A percentile compares a stretch with the other conserved stretches of the same genome.
phyloP scores from a whole-genome alignment of 2,113 vertebrate species.

The Strix uralensis region DNA sequence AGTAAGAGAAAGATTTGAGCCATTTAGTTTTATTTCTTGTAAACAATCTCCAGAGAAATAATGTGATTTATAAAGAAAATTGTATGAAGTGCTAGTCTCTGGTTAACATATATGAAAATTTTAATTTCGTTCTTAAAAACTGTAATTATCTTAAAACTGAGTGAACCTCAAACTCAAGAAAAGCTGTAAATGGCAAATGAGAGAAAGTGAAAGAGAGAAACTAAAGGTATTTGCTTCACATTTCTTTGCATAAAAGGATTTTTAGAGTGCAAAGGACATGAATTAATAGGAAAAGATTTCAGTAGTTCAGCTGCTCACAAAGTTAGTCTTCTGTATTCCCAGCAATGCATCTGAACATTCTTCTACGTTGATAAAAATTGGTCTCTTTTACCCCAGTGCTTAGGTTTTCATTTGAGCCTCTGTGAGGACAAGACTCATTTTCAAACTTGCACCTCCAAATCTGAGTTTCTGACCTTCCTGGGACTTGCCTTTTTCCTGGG shows the following conservation, averaged over 20 bases:
- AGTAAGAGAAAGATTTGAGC: neutral
- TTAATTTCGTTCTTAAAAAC: neutral
- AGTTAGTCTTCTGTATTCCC: neutral
- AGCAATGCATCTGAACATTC: neutral
- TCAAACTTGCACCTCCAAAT: neutral
- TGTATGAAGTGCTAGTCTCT: neutral
- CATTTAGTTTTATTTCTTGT: neutral
- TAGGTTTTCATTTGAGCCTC: neutral
- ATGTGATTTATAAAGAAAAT: neutral
- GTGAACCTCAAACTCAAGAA: neutral
- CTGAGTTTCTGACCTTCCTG: neutral
- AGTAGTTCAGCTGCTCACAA: neutral
- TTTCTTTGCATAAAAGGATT: neutral
- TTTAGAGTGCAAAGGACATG: neutral
- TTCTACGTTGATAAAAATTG: neutral
- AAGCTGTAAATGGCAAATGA: neutral
- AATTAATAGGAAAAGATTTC: neutral
- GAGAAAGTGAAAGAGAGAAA: neutral
- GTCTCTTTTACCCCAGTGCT: neutral
- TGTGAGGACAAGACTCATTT: neutral
- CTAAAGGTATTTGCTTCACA: neutral
- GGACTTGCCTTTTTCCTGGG: neutral
- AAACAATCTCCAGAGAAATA: neutral
- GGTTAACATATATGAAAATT: neutral
- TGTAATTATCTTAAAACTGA: neutral